These are phyloP conservation scores for Lycaena phlaeas DNA, from an alignment of 2,888 invertebrate species.

Conservation along the genomic window DNA sequence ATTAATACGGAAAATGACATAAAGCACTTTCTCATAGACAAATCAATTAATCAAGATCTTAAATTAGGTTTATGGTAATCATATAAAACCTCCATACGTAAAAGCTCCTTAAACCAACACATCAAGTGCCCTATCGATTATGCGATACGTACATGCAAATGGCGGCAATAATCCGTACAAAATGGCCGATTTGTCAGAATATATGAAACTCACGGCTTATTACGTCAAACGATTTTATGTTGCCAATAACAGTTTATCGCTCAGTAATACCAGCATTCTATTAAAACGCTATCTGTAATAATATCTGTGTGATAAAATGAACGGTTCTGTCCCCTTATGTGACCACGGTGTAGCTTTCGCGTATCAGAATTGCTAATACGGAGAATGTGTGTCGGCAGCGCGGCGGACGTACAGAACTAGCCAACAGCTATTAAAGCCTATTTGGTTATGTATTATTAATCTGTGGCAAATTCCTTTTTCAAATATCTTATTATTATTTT, in stretches of 20 bases:
- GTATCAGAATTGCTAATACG: constrained; percentile 67
- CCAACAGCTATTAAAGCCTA: constrained; percentile 17
- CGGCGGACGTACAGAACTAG: constrained; percentile 29
- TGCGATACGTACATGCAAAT: constrained; percentile 49
- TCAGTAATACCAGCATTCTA: constrained; percentile 50
- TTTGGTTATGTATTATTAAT: too few species aligned
- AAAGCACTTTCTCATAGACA: too few species aligned
- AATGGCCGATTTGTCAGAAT: constrained; percentile 57
- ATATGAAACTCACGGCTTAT: constrained; percentile 55
- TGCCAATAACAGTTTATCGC: constrained; percentile 49
- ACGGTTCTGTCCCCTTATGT: too few species aligned
- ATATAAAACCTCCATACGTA: too few species aligned
- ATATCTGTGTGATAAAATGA: constrained; percentile 55
- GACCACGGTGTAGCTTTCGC: constrained; percentile 61
- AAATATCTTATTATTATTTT: too few species aligned
- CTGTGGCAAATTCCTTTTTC: too few species aligned
- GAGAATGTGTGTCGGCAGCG: constrained; percentile 54
- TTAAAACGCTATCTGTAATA: constrained; percentile 47
- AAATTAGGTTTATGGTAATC: too few species aligned
- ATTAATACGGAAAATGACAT: too few species aligned
- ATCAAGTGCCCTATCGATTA: too few species aligned
- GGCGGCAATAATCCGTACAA: constrained; percentile 36
- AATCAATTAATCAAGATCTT: too few species aligned
- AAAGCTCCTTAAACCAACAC: too few species aligned
- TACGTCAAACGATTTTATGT: constrained; percentile 56